These are phyloP conservation scores for Agriotes lineatus DNA, from an alignment of 2,888 invertebrate genomes.

Conservation along the genomic window DNA sequence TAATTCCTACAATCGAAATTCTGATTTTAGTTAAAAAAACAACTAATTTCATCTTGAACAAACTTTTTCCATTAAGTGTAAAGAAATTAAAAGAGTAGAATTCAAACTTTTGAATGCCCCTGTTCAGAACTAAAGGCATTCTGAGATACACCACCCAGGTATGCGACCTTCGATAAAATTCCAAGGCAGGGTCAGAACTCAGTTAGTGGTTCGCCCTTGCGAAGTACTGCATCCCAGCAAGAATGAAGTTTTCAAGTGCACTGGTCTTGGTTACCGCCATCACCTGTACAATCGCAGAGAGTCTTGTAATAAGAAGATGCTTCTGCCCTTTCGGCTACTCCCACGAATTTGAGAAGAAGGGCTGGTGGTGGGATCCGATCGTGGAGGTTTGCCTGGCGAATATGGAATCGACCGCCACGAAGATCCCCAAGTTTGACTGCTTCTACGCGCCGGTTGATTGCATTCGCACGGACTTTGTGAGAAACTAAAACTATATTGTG, in stretches of 20 bases:
- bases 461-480: slow-evolving; percentile 18
- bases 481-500: neutral
- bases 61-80: too few species aligned
- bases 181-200: too few species aligned
- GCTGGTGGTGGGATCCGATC: slow-evolving; percentile 42
- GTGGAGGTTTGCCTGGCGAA: slow-evolving; percentile 39
- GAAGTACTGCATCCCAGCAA: too few species aligned
- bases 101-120: too few species aligned
- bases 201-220: too few species aligned
- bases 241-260: neutral
- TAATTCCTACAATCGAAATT: too few species aligned
- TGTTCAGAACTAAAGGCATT: too few species aligned
- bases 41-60: too few species aligned
- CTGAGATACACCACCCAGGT: too few species aligned
- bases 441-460: slow-evolving; percentile 35
- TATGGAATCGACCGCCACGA: slow-evolving; percentile 33
- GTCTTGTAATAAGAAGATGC: slow-evolving; percentile 12
- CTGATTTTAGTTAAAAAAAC: too few species aligned
- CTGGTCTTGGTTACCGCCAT: neutral
- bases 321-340: slow-evolving; percentile 38
- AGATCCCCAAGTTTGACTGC: slow-evolving; percentile 42
- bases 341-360: slow-evolving; percentile 36
- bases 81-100: too few species aligned
- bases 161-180: too few species aligned
- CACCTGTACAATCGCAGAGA: neutral